Evolutionary conservation across 2,888 invertebrate species (phyloP), one percentile per base, ranked within the genome.

Genomic region (Diplazon laetatorius): DNA sequence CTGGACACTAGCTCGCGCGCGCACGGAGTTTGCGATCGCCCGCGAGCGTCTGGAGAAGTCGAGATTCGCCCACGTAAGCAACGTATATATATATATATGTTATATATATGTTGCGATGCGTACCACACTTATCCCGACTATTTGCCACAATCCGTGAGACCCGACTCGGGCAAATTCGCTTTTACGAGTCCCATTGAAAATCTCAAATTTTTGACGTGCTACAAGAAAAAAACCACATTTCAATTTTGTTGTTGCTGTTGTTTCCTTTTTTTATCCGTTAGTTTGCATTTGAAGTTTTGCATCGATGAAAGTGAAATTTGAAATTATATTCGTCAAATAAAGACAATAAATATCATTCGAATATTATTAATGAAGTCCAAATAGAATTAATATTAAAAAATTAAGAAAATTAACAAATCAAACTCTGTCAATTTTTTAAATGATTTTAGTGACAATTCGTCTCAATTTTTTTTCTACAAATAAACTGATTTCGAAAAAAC

Each of bases 31-130:
- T 55, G 60, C 48, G 75, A 75, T 78, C 74, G 70, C 75, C 80
- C 82, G 79, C 80, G 76, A 80, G 82, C 78, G 77, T 82, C 74
- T 84, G 82, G 80, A 84, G 82, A 83, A 84, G 80, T 73, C 80
- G 81, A 84, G 42, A 66, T 68, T 71, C 78, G 74, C 78, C 74
- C 78, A 78, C 86, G 82, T 84, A 73, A 44, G 59, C n/a, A n/a
- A n/a, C n/a, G n/a, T n/a, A n/a, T n/a, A n/a, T n/a, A n/a, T n/a
- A n/a, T n/a, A n/a, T n/a, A n/a, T n/a, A n/a, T n/a, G n/a, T n/a
- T 52, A 37, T 63, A 20, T 46, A 42, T 46, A 63, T 69, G 37
- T 70, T 63, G 22, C 37, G 9, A 10, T 66, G 57, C 42, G 25
- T 46, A 66, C 50, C 25, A 52, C 22, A 30, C 4, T 14, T 50